These are phyloP conservation scores for Adineta ricciae DNA, from an alignment of 2,888 invertebrate genomes.

Conservation along the genomic window DNA sequence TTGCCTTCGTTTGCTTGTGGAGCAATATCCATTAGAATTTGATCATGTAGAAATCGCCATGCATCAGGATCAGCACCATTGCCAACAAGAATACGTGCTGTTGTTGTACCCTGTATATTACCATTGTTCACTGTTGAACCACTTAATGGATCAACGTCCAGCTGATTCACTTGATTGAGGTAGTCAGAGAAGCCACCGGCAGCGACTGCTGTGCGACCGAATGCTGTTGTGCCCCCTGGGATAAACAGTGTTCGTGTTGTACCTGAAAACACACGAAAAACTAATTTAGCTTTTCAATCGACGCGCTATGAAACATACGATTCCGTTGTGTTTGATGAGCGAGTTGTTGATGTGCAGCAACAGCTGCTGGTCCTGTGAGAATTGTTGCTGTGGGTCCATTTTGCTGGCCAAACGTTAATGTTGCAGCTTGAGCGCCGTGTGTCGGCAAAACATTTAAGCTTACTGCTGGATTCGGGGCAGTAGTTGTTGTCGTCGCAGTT, in stretches of 20 bases:
- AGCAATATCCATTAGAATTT: slow-evolving; percentile 11
- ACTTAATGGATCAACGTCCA: slow-evolving; percentile 16
- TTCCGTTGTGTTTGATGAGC: not conserved
- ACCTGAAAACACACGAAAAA: not conserved
- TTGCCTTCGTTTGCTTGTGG: slow-evolving; percentile 19
- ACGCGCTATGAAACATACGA: not conserved
- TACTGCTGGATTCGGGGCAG: not conserved
- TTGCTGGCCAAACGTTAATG: not conserved
- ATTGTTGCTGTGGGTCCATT: slow-evolving; percentile 5
- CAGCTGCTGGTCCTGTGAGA: not conserved
- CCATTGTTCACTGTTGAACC: not conserved
- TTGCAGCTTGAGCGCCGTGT: not conserved
- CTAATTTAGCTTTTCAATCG: too few species aligned
- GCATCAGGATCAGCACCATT: not conserved
- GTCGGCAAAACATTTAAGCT: not conserved
- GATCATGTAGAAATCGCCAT: slow-evolving; percentile 15
- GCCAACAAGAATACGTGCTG: not conserved
- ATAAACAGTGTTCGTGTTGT: slow-evolving; percentile 7
- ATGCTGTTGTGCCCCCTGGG: not conserved
- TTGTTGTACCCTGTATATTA: not conserved
- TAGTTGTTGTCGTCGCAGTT: not conserved
- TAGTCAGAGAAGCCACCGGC: slow-evolving; percentile 9
- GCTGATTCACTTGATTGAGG: not conserved
- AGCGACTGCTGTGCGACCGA: not conserved
- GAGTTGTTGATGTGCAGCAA: not conserved